Base-by-base conservation (phyloP, 2,888 invertebrate species). In the Lochmaea capreae region DNA sequence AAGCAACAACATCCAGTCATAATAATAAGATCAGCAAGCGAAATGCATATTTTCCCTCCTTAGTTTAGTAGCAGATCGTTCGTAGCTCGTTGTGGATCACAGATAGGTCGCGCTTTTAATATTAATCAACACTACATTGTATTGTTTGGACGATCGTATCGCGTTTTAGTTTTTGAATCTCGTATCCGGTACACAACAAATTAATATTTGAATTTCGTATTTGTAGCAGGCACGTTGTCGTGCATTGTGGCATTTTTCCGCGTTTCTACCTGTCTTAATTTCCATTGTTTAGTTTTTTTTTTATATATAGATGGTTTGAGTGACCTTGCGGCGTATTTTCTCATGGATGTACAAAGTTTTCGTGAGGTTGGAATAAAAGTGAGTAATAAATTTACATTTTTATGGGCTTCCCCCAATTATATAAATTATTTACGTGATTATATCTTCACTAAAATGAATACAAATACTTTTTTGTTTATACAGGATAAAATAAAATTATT, bases 281-380 rank as follows among this genome's bases (percentile, higher is more conserved):
- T 39, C 59, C 9, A 33, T 22, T 62, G 42, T 69, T 62, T 62
- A 18, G 62, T 63, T 22, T 1, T 22, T 22, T 57, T 68, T 69
- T 69, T 58, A n/a, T n/a, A n/a, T n/a, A n/a, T 58, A 58, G 57
- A n/a, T 67, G 3, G 33, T 68, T 42, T 33, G 52, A n/a, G 18
- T 69, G 61, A 52, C 54, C 69, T 69, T 62, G 62, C 18, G 8
- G 14, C 16, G 54, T 62, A 43, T 59, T 52, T 26, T 33, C 54
- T 71, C 43, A 74, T 74, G 74, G 71, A 74, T 65, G 71, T 68
- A 68, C 63, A 42, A 46, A 58, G 52, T 54, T 61, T 65, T n/a
- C 65, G 54, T n/a, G 68, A 68, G 57, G 67, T 67, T 63, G 67
- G 70, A 39, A 11, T 71, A 57, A 26, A 63, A 12, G 74, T 74